A percentile compares a stretch with the other conserved stretches of the same genome.
These are phyloP conservation scores for Noctua janthina DNA, from an alignment of 2,888 invertebrate genomes.

Conservation along the genomic window DNA sequence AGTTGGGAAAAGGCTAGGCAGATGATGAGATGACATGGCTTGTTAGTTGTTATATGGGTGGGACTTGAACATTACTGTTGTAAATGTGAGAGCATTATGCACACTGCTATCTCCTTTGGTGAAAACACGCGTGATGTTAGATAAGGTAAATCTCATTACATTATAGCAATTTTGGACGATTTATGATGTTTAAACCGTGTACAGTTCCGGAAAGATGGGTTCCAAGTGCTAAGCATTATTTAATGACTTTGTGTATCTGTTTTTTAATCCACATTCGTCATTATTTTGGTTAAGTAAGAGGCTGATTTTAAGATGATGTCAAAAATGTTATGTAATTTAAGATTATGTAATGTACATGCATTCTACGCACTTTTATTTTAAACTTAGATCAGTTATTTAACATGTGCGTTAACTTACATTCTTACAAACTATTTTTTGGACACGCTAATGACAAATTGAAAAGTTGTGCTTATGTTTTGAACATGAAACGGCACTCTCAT, in stretches of 20 bases:
- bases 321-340: conserved; percentile 1
- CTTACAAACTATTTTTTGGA: conserved; percentile 5
- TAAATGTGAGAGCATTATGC: background rate
- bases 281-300: background rate
- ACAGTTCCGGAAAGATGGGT: conserved; percentile 11
- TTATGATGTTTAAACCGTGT: background rate
- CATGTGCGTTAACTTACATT: conserved; percentile 3
- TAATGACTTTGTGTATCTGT: conserved; percentile 12
- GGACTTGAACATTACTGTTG: background rate
- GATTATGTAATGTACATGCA: background rate
- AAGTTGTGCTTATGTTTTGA: background rate
- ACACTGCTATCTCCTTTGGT: background rate
- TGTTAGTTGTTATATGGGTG: too few species aligned
- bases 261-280: conserved; percentile 5
- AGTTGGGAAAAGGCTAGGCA: too few species aligned
- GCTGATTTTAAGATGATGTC: conserved; percentile 8
- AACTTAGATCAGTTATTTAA: background rate
- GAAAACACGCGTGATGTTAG: background rate
- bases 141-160: background rate
- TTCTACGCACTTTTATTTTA: conserved; percentile 8
- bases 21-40: too few species aligned
- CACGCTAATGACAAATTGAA: conserved; percentile 10
- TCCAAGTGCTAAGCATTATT: conserved; percentile 13
- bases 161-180: background rate
- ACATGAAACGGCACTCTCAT: background rate